phyloP scores from a whole-genome alignment of 2,113 vertebrate species.

The Alethe diademata region DNA sequence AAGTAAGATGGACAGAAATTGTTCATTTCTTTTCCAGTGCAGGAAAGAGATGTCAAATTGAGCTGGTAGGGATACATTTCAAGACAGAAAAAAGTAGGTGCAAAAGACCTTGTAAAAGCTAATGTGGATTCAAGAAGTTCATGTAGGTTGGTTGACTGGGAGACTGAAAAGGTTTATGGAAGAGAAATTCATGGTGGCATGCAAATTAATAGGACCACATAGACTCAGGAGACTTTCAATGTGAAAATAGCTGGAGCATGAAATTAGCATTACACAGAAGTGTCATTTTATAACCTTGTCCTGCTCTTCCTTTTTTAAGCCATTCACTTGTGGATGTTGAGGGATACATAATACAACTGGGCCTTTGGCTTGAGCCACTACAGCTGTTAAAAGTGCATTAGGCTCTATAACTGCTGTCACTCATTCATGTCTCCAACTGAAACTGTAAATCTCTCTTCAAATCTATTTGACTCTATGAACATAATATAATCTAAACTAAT shows the following conservation, averaged over 20 bases:
- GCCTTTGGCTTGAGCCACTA: not conserved
- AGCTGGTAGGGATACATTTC: not conserved
- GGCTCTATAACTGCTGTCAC: not conserved
- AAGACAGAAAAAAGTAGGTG: not conserved
- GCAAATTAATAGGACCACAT: not conserved
- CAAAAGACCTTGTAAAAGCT: not conserved
- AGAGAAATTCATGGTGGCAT: not conserved
- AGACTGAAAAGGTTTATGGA: not conserved
- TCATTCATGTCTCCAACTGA: not conserved
- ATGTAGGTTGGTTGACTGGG: not conserved
- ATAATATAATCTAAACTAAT: not conserved
- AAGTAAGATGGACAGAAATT: not conserved
- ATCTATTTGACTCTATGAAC: not conserved
- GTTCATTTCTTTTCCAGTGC: not conserved
- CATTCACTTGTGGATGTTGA: not conserved
- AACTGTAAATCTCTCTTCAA: not conserved
- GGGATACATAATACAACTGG: accelerated
- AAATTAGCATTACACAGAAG: not conserved
- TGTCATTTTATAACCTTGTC: not conserved
- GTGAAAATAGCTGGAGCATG: not conserved
- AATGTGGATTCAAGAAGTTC: not conserved
- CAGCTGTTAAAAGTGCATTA: not conserved
- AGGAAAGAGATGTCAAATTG: not conserved
- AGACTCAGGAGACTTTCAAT: not conserved
- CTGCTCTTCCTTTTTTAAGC: not conserved